Conservation (phyloP, 2,888 invertebrate genomes). For the Xiphydria camelus region DNA sequence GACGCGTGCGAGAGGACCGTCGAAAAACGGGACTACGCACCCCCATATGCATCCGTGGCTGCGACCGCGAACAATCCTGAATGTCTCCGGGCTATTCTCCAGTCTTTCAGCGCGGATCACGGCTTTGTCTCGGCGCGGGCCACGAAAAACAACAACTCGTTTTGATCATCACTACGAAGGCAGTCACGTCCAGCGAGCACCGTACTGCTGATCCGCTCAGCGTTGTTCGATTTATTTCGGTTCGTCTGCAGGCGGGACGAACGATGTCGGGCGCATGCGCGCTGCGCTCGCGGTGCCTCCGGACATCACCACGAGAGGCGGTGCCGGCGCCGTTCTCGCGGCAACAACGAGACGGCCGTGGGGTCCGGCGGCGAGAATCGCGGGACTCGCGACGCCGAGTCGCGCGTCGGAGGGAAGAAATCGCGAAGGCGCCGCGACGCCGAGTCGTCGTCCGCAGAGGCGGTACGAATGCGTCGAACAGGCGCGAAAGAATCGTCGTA, state of each 20-base stretch:
- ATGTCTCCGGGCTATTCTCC: slow-evolving; percentile 29
- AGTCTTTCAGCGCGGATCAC: slow-evolving; percentile 40
- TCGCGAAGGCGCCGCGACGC: not conserved
- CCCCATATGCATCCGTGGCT: slow-evolving; percentile 56
- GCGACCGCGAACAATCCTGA: slow-evolving; percentile 45
- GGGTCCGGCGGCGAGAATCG: slow-evolving; percentile 5
- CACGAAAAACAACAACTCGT: slow-evolving; percentile 49
- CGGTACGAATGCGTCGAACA: no score
- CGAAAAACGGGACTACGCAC: slow-evolving; percentile 40
- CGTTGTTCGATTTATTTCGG: slow-evolving; percentile 56
- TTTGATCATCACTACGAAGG: slow-evolving; percentile 50
- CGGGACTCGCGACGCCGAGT: not conserved
- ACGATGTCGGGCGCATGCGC: slow-evolving; percentile 39
- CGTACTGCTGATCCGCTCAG: slow-evolving; percentile 43
- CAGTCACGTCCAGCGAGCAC: slow-evolving; percentile 47
- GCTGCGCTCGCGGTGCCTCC: slow-evolving; percentile 27
- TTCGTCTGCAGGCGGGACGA: slow-evolving; percentile 47
- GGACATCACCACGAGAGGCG: slow-evolving; percentile 42
- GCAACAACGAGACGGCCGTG: slow-evolving; percentile 1
- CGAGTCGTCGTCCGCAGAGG: no score
- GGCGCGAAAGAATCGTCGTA: no score
- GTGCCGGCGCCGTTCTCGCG: slow-evolving; percentile 19
- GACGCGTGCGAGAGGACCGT: slow-evolving; percentile 23
- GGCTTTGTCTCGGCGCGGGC: slow-evolving; percentile 47
- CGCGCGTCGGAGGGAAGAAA: slow-evolving; percentile 4